Conservation (phyloP, 2,888 invertebrate species). For the Drosophila nr. perissopoda region DNA sequence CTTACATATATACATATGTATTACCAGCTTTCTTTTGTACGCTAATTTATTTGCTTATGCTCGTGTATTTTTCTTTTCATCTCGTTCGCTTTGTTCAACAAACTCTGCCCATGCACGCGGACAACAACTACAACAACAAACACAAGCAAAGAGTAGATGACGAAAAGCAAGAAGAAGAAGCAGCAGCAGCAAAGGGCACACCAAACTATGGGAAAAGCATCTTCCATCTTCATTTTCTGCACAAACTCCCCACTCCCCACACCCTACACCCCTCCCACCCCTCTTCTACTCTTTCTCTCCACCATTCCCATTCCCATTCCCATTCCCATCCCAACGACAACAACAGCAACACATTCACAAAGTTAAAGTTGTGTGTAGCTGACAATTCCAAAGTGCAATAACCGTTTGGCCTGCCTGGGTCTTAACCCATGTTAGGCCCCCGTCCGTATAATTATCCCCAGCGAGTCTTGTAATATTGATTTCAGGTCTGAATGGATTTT, state of each 20-base stretch:
- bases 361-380: conserved; percentile 49
- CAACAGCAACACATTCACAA: conserved; percentile 25
- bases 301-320: conserved; percentile 6
- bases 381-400: conserved; percentile 73
- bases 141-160: conserved; percentile 1
- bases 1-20: conserved; percentile 13
- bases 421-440: conserved; percentile 43
- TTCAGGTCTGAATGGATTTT: neutral
- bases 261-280: too few relatives aligned
- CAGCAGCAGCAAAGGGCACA: conserved; percentile 31
- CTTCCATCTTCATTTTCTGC: conserved; percentile 45
- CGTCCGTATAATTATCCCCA: neutral
- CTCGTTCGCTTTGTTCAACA: conserved; percentile 45
- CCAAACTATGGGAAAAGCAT: conserved; percentile 51
- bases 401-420: conserved; percentile 57
- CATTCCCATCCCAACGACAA: conserved; percentile 23
- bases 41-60: conserved; percentile 65
- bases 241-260: conserved; percentile 2
- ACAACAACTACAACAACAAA: conserved; percentile 21
- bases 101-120: conserved; percentile 33
- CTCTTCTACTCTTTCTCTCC: neutral
- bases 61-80: conserved; percentile 35
- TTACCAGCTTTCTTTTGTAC: conserved; percentile 50
- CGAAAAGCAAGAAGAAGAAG: conserved; percentile 5
- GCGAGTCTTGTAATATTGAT: neutral